phyloP scores from a whole-genome alignment of 2,888 invertebrate species.

The Synanthedon formicaeformis region DNA sequence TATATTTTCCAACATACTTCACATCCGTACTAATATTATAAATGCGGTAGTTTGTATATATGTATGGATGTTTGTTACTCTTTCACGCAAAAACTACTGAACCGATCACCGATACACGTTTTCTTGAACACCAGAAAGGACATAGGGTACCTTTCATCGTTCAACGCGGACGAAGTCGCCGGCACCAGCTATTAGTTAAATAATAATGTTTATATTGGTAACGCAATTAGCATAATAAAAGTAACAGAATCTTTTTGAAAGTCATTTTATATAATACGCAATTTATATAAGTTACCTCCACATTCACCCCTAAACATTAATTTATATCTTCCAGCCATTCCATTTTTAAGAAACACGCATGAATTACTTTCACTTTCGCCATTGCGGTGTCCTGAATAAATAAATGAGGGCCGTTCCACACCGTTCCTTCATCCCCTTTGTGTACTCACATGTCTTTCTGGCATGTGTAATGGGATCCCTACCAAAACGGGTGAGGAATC shows the following conservation, averaged over 20 bases:
- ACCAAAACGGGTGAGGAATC: constrained; percentile 41
- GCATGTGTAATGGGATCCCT: constrained; percentile 58
- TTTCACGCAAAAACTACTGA: no score
- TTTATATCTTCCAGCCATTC: constrained; percentile 40
- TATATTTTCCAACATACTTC: no score
- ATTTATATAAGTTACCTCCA: neutral
- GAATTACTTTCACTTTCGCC: constrained; percentile 50
- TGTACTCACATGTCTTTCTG: constrained; percentile 39
- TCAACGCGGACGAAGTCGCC: no score
- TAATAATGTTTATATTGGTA: no score
- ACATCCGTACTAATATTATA: no score
- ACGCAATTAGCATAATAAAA: no score
- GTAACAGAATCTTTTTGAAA: neutral
- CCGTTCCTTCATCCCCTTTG: constrained; percentile 52
- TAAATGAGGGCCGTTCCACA: constrained; percentile 53
- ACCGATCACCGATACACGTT: no score
- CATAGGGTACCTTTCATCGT: no score
- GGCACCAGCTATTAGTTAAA: no score
- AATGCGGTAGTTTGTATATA: no score
- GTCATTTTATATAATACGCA: neutral
- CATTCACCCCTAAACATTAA: constrained; percentile 15
- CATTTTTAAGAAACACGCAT: constrained; percentile 56
- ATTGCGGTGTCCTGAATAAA: constrained; percentile 51
- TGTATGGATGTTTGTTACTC: no score
- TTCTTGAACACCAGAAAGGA: no score